Base-by-base conservation (phyloP, 2,113 vertebrate genomes). In the Patagioenas fasciata region DNA sequence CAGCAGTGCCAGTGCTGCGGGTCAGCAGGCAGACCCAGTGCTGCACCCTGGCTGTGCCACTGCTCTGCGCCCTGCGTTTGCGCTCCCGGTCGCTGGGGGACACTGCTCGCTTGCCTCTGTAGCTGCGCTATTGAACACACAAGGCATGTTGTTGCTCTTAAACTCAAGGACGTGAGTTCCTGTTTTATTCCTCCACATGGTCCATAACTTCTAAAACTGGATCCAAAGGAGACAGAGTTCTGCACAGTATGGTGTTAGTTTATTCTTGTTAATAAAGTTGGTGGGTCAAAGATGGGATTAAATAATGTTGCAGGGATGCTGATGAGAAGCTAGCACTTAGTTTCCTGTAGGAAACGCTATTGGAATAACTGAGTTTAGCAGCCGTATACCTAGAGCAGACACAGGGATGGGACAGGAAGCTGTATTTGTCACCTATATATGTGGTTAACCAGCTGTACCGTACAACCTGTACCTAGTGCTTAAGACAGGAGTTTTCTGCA, bases 251-350 rank as follows among this genome's bases (percentile, higher is more conserved):
- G 40, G 32, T 38, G 60, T 56, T 19, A 70, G 7, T 60, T 56
- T 57, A 40, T 72, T 38, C 28, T 77, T n/a, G 8, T 21, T 71
- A 21, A 62, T 36, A 40, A 47, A 82, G 57, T 48, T 1, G 36
- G 6, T 17, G 31, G 14, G 14, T 70, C 24, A 32, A 51, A 82
- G 34, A 24, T 13, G 15, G 47, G 40, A 70, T 65, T 82, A 70
- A 94, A 83, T 91, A 92, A 85, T 65, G 67, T 65, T 94, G 14
- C 53, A 70, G 72, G n/a, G 57, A 80, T 77, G 86, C 60, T 86
- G 83, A 53, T 80, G 78, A 50, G 73, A 61, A 75, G n/a, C 32
- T 50, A 79, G 34, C 26, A 54, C 85, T 93, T 84, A 19, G 28
- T 90, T 96, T 82, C 62, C 77, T 47, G 18, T 9, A 26, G 53